Base-by-base conservation (phyloP, 2,888 invertebrate species). In the Cheilosia scutellata region DNA sequence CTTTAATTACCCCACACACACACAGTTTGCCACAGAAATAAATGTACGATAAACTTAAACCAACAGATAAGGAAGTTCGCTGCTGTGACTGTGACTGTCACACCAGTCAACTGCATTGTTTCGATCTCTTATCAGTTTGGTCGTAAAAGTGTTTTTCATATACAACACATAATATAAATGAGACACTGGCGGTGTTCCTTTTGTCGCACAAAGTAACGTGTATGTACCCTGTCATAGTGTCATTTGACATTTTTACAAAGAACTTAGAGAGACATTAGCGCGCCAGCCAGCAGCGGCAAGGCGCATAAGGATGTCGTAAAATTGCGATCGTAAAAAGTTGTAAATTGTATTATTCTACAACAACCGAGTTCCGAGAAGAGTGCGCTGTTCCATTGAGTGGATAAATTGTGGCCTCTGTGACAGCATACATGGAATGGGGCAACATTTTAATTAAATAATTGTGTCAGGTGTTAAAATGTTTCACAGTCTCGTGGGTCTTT, bases 51-150 rank as follows among this genome's bases (percentile, higher is more conserved):
- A 71, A 31, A 33, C 58, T 29, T 11, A n/a, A 40, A n/a, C 31
- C 42, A 29, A 20, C 27, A 31, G 70, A 57, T 57, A 70, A 55
- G 44, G 20, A 37, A 25, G 11, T 55, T 37, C 7, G 16, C 42
- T 62, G 13, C 13, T n/a, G 31, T 44, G 49, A 51, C 66, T 62
- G 72, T 60, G 68, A 66, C 63, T 16, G 44, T 16, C 16, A 42
- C 13, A 13, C 63, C 40, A 27, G 49, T 55, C 40, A 66, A 66
- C 29, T 76, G 76, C 71, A 76, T 76, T 82, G 82, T 82, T 76
- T 71, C 65, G 82, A 82, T 82, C 65, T 33, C 71, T 76, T 82
- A 82, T 82, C 82, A 74, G 71, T 51, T 3, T 9, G 44, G 57
- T 75, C 76, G 76, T 82, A 76, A 76, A 37, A 2, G 47, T 51